Base-by-base conservation (phyloP, 2,113 vertebrate genomes). In the Melanostigma gelatinosum region DNA sequence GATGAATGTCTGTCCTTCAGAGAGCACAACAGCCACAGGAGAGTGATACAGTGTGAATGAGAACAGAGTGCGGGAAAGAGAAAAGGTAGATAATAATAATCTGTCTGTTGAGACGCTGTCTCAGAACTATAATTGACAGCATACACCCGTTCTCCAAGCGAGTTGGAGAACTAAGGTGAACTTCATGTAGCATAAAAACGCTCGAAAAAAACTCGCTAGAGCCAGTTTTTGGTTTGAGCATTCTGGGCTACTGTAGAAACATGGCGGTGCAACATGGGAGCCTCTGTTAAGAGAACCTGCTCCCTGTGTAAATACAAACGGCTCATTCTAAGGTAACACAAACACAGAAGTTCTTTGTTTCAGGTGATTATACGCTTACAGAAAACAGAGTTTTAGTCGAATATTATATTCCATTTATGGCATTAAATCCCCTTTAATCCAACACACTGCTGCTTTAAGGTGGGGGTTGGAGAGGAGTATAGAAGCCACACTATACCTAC, bases 1-100 rank as follows among this genome's bases (percentile, higher is more conserved):
- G 88, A 91, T 91, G 61, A 91, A 76, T 84, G 87, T 63, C 61
- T 67, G 85, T 90, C 90, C 88, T 90, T 91, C 88, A 91, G 54
- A 84, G 52, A 88, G 42, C 75, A 83, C 75, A 72, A 65, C 68
- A 76, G 75, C 73, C 84, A 82, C 78, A 79, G 69, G 65, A 82
- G 73, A 75, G 63, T 32, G 72, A 85, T 68, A 79, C 64, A 50
- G 44, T 66, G 24, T 78, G 85, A 76, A 77, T 61, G 72, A 87
- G 85, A 73, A 82, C 72, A 75, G 74, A 60, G 11, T 36, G 32
- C 24, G 1, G 4, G 22, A 70, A 16, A 62, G n/a, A 63, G 18
- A 52, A 71, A 77, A 69, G 18, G 61, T 3, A 70, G n/a, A 55
- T 9, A 24, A 9, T 20, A 22, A 3, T 52, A 5, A 9, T 52